Percentiles rank a stretch among this genome's conserved stretches.
phyloP scores from a whole-genome alignment of 2,113 vertebrate species.

The Aleadryas rufinucha region DNA sequence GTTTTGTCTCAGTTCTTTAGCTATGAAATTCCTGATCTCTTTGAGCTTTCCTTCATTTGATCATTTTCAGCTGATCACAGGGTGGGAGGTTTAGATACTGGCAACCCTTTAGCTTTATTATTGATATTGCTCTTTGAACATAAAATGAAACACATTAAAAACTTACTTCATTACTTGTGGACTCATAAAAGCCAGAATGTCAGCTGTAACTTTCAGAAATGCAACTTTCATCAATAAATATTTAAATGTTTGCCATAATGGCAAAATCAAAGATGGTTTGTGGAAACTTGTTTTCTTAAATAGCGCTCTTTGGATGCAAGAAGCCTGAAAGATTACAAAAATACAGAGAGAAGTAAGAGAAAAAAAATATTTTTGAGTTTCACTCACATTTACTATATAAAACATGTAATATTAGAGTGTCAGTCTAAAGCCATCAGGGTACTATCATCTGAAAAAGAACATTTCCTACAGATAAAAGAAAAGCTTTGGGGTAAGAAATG shows the following conservation, averaged over 20 bases:
- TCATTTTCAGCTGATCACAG: background rate
- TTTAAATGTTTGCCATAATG: slow-evolving; percentile 63
- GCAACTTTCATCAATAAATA: slow-evolving; percentile 50
- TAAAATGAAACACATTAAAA: background rate
- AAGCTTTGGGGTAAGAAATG: background rate
- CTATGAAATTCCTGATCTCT: background rate
- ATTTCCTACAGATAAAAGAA: background rate
- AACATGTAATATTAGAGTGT: background rate
- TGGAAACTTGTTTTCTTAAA: background rate
- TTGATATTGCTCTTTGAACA: background rate
- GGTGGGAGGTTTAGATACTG: background rate
- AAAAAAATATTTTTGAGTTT: background rate
- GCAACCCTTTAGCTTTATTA: background rate
- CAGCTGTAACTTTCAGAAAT: slow-evolving; percentile 62
- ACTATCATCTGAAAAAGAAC: background rate
- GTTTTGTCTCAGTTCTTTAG: background rate
- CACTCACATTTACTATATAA: background rate
- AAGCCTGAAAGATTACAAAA: background rate
- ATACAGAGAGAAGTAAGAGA: background rate
- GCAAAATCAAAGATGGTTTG: slow-evolving; percentile 38
- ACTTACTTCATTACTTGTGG: slow-evolving; percentile 66
- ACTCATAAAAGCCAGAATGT: slow-evolving; percentile 56
- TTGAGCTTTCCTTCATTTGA: background rate
- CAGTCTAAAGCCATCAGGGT: background rate
- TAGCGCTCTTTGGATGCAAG: background rate